phyloP scores from a whole-genome alignment of 2,888 invertebrate genomes.

The Drosophila meridionalis region DNA sequence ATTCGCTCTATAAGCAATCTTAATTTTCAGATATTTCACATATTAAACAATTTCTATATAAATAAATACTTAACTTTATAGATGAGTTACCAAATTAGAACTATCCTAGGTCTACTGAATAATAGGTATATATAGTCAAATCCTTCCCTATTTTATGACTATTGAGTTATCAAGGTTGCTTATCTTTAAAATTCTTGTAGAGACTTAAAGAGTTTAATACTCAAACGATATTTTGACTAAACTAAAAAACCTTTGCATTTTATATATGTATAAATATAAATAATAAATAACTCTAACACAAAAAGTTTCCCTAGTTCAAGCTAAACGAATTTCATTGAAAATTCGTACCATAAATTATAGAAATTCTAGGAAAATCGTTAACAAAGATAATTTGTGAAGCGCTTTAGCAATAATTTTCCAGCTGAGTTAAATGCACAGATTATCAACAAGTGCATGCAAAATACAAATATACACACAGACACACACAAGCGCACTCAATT shows the following conservation, averaged over 20 bases:
- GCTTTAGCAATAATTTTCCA: conserved; percentile 36
- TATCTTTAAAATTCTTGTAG: not conserved
- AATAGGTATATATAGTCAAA: too few species aligned
- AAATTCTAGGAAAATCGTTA: conserved; percentile 7
- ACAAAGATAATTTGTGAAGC: conserved; percentile 19
- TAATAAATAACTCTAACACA: not conserved
- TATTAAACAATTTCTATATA: too few species aligned
- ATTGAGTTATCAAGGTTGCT: too few species aligned
- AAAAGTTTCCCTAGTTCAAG: not conserved
- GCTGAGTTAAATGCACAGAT: conserved; percentile 40
- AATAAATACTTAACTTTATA: too few species aligned
- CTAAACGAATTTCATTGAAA: not conserved
- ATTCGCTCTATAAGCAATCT: too few species aligned
- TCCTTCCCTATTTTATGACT: too few species aligned
- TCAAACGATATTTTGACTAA: not conserved
- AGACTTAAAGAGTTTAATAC: not conserved
- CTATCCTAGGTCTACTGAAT: too few species aligned
- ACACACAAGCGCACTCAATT: conserved; percentile 11
- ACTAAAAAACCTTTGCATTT: not conserved
- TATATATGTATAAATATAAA: not conserved
- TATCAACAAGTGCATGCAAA: conserved; percentile 45
- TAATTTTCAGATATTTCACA: too few species aligned
- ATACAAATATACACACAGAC: conserved; percentile 2
- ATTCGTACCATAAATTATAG: not conserved
- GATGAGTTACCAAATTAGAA: too few species aligned